phyloP scores from a whole-genome alignment of 2,113 vertebrate species.

The Nibea albiflora region DNA sequence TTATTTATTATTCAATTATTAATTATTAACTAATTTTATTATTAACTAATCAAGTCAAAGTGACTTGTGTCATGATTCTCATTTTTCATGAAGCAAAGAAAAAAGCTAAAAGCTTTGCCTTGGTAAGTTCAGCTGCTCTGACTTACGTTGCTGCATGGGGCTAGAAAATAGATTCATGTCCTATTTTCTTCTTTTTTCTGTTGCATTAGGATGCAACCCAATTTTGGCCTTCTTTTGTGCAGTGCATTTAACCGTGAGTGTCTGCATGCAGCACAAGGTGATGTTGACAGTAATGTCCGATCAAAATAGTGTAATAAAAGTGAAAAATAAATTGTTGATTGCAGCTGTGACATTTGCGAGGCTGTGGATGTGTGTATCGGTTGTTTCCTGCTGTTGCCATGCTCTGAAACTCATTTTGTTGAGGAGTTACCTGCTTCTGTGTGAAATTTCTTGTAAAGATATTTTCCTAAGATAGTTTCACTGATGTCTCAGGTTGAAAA shows the following conservation, averaged over 20 bases:
- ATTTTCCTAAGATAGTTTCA: constrained; percentile 1
- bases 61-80: no score
- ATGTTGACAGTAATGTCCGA: neutral
- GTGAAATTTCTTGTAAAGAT: neutral
- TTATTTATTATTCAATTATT: neutral
- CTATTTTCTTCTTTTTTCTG: neutral
- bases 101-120: no score
- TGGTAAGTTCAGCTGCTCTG: no score
- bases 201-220: neutral
- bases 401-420: neutral
- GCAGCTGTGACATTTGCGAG: neutral
- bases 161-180: neutral
- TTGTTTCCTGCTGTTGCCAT: neutral
- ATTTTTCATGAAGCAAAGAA: no score
- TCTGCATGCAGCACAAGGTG: neutral
- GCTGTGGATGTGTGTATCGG: neutral
- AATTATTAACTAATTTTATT: no score
- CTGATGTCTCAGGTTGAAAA: constrained; percentile 31
- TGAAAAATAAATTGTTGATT: neutral
- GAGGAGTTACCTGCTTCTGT: neutral
- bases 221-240: neutral
- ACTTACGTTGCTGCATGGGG: no score
- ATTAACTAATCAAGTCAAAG: no score
- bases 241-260: neutral
- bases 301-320: neutral